Evolutionary conservation across 1,140 invertebrate genomes (phyloP).

Genomic region (Brachionus paranguensis): DNA sequence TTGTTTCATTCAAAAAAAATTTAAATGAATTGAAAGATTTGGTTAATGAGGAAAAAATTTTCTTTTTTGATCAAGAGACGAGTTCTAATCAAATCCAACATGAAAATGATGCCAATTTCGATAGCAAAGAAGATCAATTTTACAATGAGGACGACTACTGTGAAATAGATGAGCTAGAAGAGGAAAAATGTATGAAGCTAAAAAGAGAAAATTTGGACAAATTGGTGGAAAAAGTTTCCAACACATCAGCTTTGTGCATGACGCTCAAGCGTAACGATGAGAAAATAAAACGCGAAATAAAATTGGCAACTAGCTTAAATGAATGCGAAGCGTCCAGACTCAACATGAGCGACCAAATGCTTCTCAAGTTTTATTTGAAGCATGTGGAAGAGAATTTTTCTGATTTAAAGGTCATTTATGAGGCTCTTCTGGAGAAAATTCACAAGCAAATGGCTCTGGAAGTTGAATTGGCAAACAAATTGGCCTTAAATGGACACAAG

Average conservation of each 20-base stretch:
- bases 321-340: not conserved
- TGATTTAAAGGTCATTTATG: not conserved
- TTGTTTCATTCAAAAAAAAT: not conserved
- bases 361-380: slow-evolving; percentile 20
- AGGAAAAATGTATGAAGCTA: not conserved
- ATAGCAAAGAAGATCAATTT: not conserved
- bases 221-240: slow-evolving; percentile 20
- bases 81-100: not conserved
- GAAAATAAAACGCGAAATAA: slow-evolving; percentile 11
- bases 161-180: slow-evolving; percentile 33
- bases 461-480: slow-evolving; percentile 20
- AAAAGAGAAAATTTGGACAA: slow-evolving; percentile 10
- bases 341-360: slow-evolving; percentile 30
- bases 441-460: not conserved
- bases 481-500: slow-evolving; percentile 36
- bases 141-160: slow-evolving; percentile 1
- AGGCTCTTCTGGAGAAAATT: not conserved
- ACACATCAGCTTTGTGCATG: slow-evolving; percentile 20
- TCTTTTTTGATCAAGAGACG: not conserved
- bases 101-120: not conserved
- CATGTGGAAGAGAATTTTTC: slow-evolving; percentile 34
- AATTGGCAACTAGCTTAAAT: slow-evolving; percentile 7
- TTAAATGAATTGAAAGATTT: slow-evolving; percentile 5
- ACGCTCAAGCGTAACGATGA: slow-evolving; percentile 21
- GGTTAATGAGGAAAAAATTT: not conserved